Evolutionary conservation across 2,797 vertebrate species (phyloP), one percentile per base, ranked within the genome.

Genomic region (Sebastes dallii): DNA sequence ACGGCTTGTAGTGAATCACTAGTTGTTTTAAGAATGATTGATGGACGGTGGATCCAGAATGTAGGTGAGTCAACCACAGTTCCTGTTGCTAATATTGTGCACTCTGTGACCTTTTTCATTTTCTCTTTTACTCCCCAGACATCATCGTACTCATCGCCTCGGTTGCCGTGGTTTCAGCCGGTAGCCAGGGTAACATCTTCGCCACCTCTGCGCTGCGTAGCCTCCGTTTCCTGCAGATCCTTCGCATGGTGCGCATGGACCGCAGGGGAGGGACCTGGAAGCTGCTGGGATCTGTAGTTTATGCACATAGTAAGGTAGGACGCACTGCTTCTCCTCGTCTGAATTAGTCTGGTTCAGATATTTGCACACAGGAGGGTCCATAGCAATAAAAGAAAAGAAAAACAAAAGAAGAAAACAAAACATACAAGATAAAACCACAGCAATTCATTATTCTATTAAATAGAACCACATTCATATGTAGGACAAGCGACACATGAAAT

Each of bases 171-270:
- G 97, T 99, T 94, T 99, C 98, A 90, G 98, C 97, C 82, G 99
- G 99, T 95, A 99, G 98, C 95, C 98, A 99, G 95, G 98, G 97
- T 90, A 99, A 99, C 94, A 98, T 99, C 95, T 99, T 99, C 87
- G 98, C 98, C 91, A 98, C 98, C 64, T 99, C 98, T 50, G 98
- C 98, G 66, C 96, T 99, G 92, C 96, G 98, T 92, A 99, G 98
- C 95, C 97, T 99, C 74, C 98, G 98, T 74, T 99, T 99, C 95
- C 96, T 99, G 85, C 98, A 99, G 95, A 99, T 99, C 94, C 96
- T 99, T 88, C 97, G 98, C 66, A 99, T 99, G 98, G 98, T 99
- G 92, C 98, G 98, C 86, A 99, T 99, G 98, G 98, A 99, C 96
- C 97, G 98, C 75, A 96, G 98, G 86, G 98, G 98, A 77, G 98